A percentile compares a stretch with the other conserved stretches of the same genome.
These are phyloP conservation scores for Aphis gossypii DNA, from an alignment of 1,140 invertebrate genomes.

Conservation along the genomic window DNA sequence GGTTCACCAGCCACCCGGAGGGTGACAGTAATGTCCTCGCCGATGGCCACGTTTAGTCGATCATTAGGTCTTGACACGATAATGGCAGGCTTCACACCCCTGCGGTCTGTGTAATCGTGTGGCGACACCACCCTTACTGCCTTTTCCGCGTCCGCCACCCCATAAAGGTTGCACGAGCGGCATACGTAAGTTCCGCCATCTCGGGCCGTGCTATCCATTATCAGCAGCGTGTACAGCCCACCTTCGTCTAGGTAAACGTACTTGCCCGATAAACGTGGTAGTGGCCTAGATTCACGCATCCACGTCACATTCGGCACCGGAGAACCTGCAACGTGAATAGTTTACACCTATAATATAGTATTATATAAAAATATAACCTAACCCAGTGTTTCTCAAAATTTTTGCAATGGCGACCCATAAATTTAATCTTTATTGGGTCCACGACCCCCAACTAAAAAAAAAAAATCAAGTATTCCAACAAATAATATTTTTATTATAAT, in stretches of 20 bases:
- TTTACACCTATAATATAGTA: neutral
- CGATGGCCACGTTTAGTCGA: conserved; percentile 74
- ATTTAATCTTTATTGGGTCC: too few species aligned
- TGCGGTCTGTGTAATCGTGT: conserved; percentile 64
- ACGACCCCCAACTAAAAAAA: too few species aligned
- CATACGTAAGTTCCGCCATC: conserved; percentile 90
- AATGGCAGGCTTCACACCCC: conserved; percentile 77
- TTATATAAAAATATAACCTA: too few species aligned
- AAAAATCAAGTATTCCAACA: too few species aligned
- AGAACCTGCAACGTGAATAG: conserved; percentile 63
- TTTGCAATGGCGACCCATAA: too few species aligned
- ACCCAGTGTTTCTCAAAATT: too few species aligned
- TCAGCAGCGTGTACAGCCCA: conserved; percentile 83
- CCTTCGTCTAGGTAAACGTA: conserved; percentile 74
- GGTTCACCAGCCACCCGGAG: conserved; percentile 82
- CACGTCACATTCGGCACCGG: conserved; percentile 74
- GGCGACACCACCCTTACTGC: conserved; percentile 73
- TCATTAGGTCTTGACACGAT: conserved; percentile 80
- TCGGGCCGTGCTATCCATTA: conserved; percentile 77
- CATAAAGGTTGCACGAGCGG: conserved; percentile 78
- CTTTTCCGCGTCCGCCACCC: conserved; percentile 76
- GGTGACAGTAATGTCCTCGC: conserved; percentile 81
- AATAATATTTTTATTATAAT: too few species aligned
- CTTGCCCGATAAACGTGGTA: conserved; percentile 69
- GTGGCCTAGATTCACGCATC: conserved; percentile 71